Conservation (phyloP, 1,140 invertebrate species). For the Drosophila orena region DNA sequence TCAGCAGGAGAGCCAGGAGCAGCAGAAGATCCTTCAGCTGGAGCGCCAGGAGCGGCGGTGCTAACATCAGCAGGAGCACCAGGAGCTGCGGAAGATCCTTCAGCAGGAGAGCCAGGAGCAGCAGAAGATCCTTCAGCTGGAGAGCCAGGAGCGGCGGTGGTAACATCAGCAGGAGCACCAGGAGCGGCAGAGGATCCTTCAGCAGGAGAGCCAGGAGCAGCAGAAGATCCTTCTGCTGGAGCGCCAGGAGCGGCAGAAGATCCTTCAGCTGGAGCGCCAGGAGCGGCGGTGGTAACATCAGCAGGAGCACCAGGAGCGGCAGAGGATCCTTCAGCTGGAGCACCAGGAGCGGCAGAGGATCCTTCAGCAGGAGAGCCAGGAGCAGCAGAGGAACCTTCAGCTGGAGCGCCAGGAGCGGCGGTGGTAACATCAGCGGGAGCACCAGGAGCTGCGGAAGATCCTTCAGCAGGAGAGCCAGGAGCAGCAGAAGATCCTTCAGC, state of each 20-base stretch:
- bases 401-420: background rate
- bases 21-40: slow-evolving; percentile 20
- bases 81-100: slow-evolving; percentile 7
- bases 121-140: background rate
- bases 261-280: slow-evolving; percentile 9
- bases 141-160: slow-evolving; percentile 12
- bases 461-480: background rate
- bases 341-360: slow-evolving; percentile 11
- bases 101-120: slow-evolving; percentile 2
- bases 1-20: background rate
- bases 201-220: background rate
- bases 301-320: background rate
- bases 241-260: slow-evolving; percentile 2
- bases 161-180: slow-evolving; percentile 4
- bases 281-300: slow-evolving; percentile 2
- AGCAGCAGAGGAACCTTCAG: background rate
- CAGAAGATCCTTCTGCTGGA: background rate
- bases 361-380: background rate
- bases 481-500: slow-evolving; percentile 1
- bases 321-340: background rate
- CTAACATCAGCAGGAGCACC: slow-evolving; percentile 11
- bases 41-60: slow-evolving; percentile 16
- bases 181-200: slow-evolving; percentile 9
- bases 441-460: slow-evolving; percentile 1
- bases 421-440: background rate